Evolutionary conservation across 2,113 vertebrate genomes (phyloP).

Genomic region (Probosciger aterrimus): DNA sequence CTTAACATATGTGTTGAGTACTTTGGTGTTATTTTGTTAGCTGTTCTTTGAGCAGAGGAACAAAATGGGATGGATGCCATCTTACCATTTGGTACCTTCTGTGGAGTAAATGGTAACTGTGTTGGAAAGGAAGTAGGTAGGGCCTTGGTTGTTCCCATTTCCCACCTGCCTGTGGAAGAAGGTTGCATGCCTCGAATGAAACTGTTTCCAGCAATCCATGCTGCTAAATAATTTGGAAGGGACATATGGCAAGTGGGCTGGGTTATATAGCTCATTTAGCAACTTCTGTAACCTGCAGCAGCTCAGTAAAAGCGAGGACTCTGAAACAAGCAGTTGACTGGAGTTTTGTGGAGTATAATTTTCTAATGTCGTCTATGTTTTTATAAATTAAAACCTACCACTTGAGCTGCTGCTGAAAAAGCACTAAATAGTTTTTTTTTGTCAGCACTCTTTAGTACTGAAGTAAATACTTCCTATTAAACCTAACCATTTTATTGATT

Average conservation of each 20-base stretch:
- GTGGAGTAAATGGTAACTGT: not conserved
- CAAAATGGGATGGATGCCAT: not conserved
- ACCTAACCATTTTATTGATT: conserved; percentile 6
- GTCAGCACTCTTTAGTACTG: not conserved
- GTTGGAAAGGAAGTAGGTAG: not conserved
- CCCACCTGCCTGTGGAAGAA: not conserved
- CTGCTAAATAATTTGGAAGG: conserved; percentile 4
- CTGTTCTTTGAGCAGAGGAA: not conserved
- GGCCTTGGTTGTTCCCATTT: not conserved
- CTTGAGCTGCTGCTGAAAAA: conserved; percentile 15
- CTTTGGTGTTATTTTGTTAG: not conserved
- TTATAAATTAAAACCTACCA: not conserved
- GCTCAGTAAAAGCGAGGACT: not conserved
- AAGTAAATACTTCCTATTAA: conserved; percentile 23
- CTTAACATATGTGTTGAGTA: not conserved
- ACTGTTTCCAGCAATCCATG: not conserved
- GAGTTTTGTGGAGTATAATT: not conserved
- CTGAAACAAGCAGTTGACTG: not conserved
- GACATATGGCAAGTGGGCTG: conserved; percentile 46
- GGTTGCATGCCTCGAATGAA: not conserved
- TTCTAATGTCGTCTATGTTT: not conserved
- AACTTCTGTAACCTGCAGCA: not conserved
- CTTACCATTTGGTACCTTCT: not conserved
- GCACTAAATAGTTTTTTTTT: not conserved
- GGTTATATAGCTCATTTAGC: conserved; percentile 6